Evolutionary conservation across 2,888 invertebrate species (phyloP).

Genomic region (Sinelater perroti): DNA sequence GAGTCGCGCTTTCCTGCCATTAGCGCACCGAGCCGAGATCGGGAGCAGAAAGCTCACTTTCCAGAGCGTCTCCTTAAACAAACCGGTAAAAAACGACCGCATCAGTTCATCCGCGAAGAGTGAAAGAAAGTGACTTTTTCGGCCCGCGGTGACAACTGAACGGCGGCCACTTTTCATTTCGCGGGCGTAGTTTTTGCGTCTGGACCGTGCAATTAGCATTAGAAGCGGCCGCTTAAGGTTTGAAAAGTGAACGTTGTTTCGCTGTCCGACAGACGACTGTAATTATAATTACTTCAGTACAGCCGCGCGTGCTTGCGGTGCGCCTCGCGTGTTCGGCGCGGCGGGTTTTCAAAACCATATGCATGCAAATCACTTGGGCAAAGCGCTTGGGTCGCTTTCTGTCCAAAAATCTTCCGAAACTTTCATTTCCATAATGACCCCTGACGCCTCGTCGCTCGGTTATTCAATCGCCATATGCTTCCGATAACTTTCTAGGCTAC

Average conservation of each 20-base stretch:
- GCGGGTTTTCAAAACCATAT: neutral
- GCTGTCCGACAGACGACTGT: neutral
- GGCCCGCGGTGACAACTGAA: neutral
- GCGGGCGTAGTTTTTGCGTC: neutral
- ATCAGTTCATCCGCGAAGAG: constrained; percentile 18
- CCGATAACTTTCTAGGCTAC: neutral
- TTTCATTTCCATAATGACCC: neutral
- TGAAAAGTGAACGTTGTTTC: constrained; percentile 10
- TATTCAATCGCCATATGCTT: neutral
- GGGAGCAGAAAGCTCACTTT: constrained; percentile 15
- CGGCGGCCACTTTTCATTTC: neutral
- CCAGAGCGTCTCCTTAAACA: constrained; percentile 8
- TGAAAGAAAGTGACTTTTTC: constrained; percentile 33
- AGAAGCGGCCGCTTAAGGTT: neutral
- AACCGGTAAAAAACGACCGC: constrained; percentile 5
- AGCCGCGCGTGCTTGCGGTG: neutral
- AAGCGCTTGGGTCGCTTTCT: neutral
- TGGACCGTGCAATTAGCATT: neutral
- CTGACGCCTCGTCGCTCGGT: neutral
- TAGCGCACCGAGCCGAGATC: constrained; percentile 3
- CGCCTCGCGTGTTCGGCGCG: neutral
- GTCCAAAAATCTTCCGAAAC: constrained; percentile 1
- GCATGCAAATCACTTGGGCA: neutral
- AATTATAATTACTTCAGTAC: neutral
- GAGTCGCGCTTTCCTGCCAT: constrained; percentile 8